Base-by-base conservation (phyloP, 2,888 invertebrate genomes). In the Ectobius pallidus region DNA sequence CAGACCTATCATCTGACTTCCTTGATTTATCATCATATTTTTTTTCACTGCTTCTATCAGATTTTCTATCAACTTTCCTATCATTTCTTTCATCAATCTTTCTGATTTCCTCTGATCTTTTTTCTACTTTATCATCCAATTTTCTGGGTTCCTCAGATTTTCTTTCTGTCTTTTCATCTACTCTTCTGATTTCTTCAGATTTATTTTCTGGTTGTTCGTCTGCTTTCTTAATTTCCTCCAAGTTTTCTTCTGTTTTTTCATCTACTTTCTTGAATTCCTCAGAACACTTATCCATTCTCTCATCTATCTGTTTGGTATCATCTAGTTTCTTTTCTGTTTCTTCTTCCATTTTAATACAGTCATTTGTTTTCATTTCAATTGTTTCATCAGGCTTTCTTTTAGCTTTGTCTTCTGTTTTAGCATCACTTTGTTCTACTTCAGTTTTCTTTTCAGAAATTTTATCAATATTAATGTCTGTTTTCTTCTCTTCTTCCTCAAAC, bases 21-120 rank as follows among this genome's bases (percentile, higher is more conserved):
- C 61, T 65, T 70, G 72, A 68, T 62, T 42, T 69, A 58, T 75
- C 65, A 25, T 75, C 73, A n/a, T 65, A 68, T 74, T 77, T 67
- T 44, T 58, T 52, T 20, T 61, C 34, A 69, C 20, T 16, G 18
- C n/a, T 1, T 18, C 44, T 55, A 1, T 39, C 55, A 18, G 3
- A 7, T 14, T 30, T 55, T 22, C 52, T 32, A 16, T 55, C 69
- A 7, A 6, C 16, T 22, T 20, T 68, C 18, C 52, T 68, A 11
- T 52, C 68, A n/a, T 4, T 11, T 32, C 52, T 68, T 27, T 68
- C 52, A 32, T 34, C 52, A 18, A 2, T 3, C 20, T 55, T 55
- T 2, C 20, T 34, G 52, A 39, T 39, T 16, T 69, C 52, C 9
- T 11, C 63, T 14, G 3, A 27, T 22, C 52, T 20, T 16, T 61